Evolutionary conservation across 2,797 vertebrate genomes (phyloP).

Genomic region (Lacerta bilineata): DNA sequence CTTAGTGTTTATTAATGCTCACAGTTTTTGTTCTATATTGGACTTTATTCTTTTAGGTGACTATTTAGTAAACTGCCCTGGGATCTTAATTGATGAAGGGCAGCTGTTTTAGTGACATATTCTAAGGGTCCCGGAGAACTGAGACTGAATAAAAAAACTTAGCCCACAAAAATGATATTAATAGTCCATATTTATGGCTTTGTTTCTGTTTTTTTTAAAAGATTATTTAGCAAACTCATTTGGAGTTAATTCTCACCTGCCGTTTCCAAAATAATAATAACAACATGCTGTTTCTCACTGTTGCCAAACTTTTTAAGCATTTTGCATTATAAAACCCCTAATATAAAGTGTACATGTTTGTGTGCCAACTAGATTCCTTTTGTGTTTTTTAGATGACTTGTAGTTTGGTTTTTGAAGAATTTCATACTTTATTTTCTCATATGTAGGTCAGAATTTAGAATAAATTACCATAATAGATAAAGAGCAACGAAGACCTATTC

Average conservation of each 20-base stretch:
- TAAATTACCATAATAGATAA: neutral
- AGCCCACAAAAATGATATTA: neutral
- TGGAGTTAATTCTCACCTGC: conserved; percentile 63
- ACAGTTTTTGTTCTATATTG: too few species aligned
- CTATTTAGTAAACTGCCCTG: too few species aligned
- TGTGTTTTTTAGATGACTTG: neutral
- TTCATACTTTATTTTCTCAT: conserved; percentile 11
- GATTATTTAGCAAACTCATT: conserved; percentile 50
- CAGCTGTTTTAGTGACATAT: neutral
- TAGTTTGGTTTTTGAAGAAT: conserved; percentile 6
- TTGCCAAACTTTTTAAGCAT: conserved; percentile 47
- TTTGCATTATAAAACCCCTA: conserved; percentile 48
- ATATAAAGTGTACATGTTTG: conserved; percentile 45
- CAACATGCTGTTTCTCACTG: conserved; percentile 49
- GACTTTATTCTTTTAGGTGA: too few species aligned
- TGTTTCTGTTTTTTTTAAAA: conserved; percentile 23
- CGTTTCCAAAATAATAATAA: conserved; percentile 63
- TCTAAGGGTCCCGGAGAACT: neutral
- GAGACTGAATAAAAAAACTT: neutral
- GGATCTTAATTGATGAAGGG: too few species aligned
- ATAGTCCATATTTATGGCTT: neutral
- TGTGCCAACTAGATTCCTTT: conserved; percentile 24
- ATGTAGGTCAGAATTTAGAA: conserved; percentile 37
- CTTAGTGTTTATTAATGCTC: too few species aligned
- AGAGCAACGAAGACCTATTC: too few species aligned